Conservation (phyloP, 2,797 vertebrate genomes). For the Mormyrops attenuatus region DNA sequence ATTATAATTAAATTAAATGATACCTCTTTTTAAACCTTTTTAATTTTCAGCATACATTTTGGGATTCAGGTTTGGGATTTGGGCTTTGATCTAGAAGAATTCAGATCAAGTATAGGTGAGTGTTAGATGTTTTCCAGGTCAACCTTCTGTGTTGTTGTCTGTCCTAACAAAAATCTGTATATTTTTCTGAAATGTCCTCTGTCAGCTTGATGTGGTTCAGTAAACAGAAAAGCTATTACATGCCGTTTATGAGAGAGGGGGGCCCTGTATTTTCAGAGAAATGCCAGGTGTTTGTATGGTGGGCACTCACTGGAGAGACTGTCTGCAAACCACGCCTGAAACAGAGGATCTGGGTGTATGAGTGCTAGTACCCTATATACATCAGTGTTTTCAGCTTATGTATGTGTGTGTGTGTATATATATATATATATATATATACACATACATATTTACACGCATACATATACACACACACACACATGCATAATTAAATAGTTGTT, state of each 20-base stretch:
- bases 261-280: neutral
- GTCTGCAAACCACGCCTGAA: neutral
- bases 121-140: slow-evolving; percentile 7
- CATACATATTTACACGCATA: too few species aligned
- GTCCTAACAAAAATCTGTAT: neutral
- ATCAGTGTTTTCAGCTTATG: neutral
- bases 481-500: neutral
- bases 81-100: neutral
- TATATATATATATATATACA: neutral
- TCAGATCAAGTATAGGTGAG: neutral
- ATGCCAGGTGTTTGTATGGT: neutral
- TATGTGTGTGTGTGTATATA: neutral
- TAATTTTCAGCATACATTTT: neutral
- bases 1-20: neutral
- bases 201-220: neutral
- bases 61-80: neutral
- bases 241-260: neutral
- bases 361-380: neutral
- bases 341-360: neutral
- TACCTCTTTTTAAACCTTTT: neutral
- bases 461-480: neutral
- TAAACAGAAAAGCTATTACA: neutral
- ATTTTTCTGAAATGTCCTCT: neutral
- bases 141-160: neutral
- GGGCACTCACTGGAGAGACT: neutral